phyloP scores from a whole-genome alignment of 1,140 invertebrate species.

The Plectus sambesii region DNA sequence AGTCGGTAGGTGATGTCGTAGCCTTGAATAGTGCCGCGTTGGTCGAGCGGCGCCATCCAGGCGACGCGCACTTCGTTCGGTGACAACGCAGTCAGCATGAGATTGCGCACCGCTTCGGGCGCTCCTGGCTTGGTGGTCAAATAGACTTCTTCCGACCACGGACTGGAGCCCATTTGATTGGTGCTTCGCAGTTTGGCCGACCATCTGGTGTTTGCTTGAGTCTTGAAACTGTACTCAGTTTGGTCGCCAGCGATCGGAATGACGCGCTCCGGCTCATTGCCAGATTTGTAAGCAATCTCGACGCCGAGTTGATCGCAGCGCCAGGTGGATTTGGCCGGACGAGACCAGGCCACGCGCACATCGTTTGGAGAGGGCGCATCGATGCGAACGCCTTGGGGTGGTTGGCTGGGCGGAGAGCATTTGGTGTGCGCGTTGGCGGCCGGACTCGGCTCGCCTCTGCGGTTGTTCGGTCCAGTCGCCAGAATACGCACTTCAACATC shows the following conservation, averaged over 20 bases:
- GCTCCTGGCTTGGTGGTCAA: constrained; percentile 43
- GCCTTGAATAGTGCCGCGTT: constrained; percentile 38
- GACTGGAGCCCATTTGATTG: constrained; percentile 37
- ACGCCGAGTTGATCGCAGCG: constrained; percentile 41
- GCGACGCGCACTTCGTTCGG: constrained; percentile 41
- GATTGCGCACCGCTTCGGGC: constrained; percentile 37
- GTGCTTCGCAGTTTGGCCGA: constrained; percentile 34
- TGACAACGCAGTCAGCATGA: constrained; percentile 37
- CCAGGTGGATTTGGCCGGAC: constrained; percentile 40
- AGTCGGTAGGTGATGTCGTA: constrained; percentile 45
- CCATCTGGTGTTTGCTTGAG: constrained; percentile 44
- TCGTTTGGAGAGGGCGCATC: constrained; percentile 43
- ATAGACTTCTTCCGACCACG: constrained; percentile 38
- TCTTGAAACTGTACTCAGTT: constrained; percentile 42
- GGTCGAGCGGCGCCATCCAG: constrained; percentile 34
- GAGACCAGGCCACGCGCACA: constrained; percentile 39
- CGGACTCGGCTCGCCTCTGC: constrained; percentile 35
- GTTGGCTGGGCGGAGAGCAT: constrained; percentile 37
- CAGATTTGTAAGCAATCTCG: constrained; percentile 38
- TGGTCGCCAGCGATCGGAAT: constrained; percentile 38
- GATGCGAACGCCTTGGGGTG: constrained; percentile 38
- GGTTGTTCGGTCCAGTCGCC: constrained; percentile 35
- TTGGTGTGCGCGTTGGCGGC: constrained; percentile 44
- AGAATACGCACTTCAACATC: constrained; percentile 38
- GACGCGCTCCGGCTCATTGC: constrained; percentile 40